Conservation (phyloP, 1,140 invertebrate genomes). For the Yoshiicerus persimilis region DNA sequence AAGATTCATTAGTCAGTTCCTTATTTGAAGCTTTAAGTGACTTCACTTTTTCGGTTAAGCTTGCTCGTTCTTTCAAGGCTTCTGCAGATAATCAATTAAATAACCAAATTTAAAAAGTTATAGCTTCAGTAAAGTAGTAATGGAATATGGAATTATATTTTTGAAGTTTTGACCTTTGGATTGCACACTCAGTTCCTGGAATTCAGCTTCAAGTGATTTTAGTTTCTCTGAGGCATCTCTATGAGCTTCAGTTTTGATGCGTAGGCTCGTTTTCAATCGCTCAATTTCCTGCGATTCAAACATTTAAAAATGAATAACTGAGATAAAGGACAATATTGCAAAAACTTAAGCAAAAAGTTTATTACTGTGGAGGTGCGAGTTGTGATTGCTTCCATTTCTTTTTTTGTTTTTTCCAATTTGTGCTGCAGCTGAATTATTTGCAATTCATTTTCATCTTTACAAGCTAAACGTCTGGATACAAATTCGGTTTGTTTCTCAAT, state of each 20-base stretch:
- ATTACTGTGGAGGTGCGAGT: neutral
- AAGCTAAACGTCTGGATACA: neutral
- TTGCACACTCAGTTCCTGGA: neutral
- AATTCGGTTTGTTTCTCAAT: neutral
- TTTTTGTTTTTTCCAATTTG: neutral
- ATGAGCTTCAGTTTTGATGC: neutral
- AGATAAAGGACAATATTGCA: neutral
- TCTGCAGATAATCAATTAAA: neutral
- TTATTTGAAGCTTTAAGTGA: neutral
- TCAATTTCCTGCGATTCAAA: neutral
- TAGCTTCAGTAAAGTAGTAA: neutral
- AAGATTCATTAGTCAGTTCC: neutral
- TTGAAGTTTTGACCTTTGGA: neutral
- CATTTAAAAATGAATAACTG: neutral
- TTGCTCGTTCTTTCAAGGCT: neutral
- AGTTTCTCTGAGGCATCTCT: neutral
- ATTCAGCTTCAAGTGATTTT: neutral
- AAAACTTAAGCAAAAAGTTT: neutral
- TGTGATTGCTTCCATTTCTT: neutral
- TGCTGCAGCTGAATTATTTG: neutral
- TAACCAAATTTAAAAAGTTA: neutral
- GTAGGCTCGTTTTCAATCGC: neutral
- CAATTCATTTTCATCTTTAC: neutral
- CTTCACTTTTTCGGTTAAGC: neutral
- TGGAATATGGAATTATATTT: too few relatives aligned